phyloP scores from a whole-genome alignment of 2,113 vertebrate genomes.

The Aplodontia rufa region DNA sequence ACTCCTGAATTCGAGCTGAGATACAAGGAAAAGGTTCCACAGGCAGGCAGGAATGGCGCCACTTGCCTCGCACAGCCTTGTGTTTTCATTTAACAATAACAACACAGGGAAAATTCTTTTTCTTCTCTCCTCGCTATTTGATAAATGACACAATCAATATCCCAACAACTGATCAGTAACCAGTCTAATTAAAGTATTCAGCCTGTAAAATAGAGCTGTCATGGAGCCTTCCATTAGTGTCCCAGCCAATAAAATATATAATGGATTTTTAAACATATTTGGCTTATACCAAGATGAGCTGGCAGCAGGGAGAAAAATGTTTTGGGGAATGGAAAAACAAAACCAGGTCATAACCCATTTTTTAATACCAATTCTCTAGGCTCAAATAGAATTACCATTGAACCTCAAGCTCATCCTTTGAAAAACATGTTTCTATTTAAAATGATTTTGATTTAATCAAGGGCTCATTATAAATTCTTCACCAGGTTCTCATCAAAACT shows the following conservation, averaged over 20 bases:
- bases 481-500: constrained; percentile 80
- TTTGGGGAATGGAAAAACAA: constrained; percentile 74
- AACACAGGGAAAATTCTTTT: constrained; percentile 62
- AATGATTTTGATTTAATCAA: constrained; percentile 87
- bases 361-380: constrained; percentile 81
- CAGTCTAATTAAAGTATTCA: constrained; percentile 87
- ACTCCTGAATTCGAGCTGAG: not conserved
- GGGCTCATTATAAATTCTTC: constrained; percentile 83
- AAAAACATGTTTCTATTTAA: constrained; percentile 87
- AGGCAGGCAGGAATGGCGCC: not conserved
- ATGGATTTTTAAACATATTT: constrained; percentile 86
- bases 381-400: constrained; percentile 88
- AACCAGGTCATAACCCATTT: constrained; percentile 82
- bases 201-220: constrained; percentile 88
- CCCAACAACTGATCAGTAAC: constrained; percentile 87
- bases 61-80: not conserved
- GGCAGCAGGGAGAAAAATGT: constrained; percentile 67
- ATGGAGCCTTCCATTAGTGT: constrained; percentile 88
- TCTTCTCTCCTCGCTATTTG: constrained; percentile 81
- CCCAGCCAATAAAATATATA: constrained; percentile 88
- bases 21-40: not conserved
- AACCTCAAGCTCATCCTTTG: constrained; percentile 81
- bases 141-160: constrained; percentile 89
- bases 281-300: constrained; percentile 75
- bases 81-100: constrained; percentile 81